Percentiles rank a stretch among this genome's conserved stretches.
Conservation (phyloP, 2,113 vertebrate genomes). For the Mungos mungo region DNA sequence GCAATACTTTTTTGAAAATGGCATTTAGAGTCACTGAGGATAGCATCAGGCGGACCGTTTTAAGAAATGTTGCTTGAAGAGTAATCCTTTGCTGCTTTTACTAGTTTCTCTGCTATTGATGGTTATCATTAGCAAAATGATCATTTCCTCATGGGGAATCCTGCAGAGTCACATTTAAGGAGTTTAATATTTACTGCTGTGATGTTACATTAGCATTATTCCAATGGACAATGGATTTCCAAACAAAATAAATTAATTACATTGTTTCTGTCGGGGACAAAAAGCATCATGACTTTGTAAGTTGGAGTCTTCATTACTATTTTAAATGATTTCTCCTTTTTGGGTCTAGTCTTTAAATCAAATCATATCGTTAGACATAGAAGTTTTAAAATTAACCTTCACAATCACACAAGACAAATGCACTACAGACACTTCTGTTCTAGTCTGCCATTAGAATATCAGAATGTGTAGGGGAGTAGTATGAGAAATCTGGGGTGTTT, state of each 20-base stretch:
- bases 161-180: neutral
- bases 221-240: neutral
- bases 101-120: neutral
- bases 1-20: neutral
- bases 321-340: neutral
- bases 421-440: neutral
- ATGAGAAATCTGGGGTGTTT: neutral
- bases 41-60: neutral
- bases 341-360: slow-evolving; percentile 49
- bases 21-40: neutral
- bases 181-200: neutral
- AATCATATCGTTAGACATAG: neutral
- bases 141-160: neutral
- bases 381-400: neutral
- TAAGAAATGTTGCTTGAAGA: neutral
- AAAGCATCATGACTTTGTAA: neutral
- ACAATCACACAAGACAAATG: neutral
- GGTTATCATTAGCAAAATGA: neutral
- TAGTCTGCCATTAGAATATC: fast-evolving
- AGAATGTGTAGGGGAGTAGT: neutral
- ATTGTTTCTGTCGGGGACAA: neutral
- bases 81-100: neutral
- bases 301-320: neutral
- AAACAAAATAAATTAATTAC: slow-evolving; percentile 10
- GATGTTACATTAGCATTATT: slow-evolving; percentile 1